Percentiles rank a stretch among this genome's conserved stretches.
Conservation (phyloP, 2,797 vertebrate genomes). For the Manis javanica region DNA sequence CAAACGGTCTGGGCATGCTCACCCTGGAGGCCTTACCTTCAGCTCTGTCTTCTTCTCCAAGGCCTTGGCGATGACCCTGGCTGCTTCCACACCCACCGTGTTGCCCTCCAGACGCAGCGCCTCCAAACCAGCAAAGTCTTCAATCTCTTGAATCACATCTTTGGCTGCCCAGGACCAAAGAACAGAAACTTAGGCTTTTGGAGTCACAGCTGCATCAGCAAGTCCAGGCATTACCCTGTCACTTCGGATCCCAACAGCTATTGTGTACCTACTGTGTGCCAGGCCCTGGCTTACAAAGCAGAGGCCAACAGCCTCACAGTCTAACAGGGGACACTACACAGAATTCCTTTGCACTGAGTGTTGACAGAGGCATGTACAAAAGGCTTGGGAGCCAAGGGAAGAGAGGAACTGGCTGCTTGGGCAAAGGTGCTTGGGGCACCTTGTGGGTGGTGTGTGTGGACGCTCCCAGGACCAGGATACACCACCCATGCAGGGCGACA, state of each 20-base stretch:
- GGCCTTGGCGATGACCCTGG: constrained; percentile 95
- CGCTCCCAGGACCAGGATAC: background rate
- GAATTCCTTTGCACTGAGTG: background rate
- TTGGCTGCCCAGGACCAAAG: constrained; percentile 87
- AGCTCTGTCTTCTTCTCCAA: constrained; percentile 94
- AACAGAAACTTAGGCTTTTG: background rate
- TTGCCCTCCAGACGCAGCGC: constrained; percentile 96
- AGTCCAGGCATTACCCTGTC: background rate
- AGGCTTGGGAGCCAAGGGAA: no score
- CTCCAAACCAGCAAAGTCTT: constrained; percentile 92
- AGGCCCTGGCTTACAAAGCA: background rate
- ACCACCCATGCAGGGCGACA: no score
- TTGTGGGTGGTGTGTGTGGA: no score
- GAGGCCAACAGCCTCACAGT: background rate
- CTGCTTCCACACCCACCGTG: constrained; percentile 96
- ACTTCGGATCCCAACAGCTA: background rate
- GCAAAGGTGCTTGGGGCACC: background rate
- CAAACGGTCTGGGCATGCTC: background rate
- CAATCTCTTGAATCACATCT: constrained; percentile 94
- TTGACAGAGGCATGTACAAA: background rate
- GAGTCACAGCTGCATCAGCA: background rate
- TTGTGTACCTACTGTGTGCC: accelerated
- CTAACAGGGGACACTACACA: background rate
- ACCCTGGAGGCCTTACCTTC: constrained; percentile 88
- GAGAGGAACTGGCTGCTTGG: background rate